These are phyloP conservation scores for Periphyllus acericola DNA, from an alignment of 2,888 invertebrate species.

Conservation along the genomic window DNA sequence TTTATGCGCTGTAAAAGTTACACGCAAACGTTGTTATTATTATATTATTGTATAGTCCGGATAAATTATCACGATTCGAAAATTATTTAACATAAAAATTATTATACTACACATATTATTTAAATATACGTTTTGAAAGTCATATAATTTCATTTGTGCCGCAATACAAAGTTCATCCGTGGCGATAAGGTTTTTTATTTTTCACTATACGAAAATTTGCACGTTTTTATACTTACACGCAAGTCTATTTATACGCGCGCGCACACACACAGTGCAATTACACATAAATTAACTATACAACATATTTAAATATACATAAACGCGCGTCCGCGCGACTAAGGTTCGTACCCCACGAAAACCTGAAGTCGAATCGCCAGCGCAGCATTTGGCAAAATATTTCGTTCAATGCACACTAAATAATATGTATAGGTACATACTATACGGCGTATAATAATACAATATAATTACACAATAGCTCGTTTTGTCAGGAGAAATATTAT, in stretches of 20 bases:
- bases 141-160: not conserved
- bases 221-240: not conserved
- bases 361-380: not conserved
- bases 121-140: conserved; percentile 19
- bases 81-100: conserved; percentile 7
- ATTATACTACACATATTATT: not conserved
- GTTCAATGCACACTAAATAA: not conserved
- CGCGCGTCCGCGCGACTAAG: not conserved
- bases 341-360: not conserved
- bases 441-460: not conserved
- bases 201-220: not conserved
- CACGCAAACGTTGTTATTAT: not conserved
- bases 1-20: conserved; percentile 1
- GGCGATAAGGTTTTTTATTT: not conserved
- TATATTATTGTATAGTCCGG: not conserved
- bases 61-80: conserved; percentile 1
- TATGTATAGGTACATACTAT: not conserved
- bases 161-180: not conserved
- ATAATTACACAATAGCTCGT: conserved; percentile 31
- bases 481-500: conserved; percentile 3
- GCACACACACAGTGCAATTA: not conserved
- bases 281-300: not conserved
- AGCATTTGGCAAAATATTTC: not conserved
- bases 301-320: not conserved
- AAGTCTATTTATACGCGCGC: not conserved